Percentiles rank a stretch among this genome's conserved stretches.
Conservation (phyloP, 2,888 invertebrate genomes). For the Drosophila rubida region DNA sequence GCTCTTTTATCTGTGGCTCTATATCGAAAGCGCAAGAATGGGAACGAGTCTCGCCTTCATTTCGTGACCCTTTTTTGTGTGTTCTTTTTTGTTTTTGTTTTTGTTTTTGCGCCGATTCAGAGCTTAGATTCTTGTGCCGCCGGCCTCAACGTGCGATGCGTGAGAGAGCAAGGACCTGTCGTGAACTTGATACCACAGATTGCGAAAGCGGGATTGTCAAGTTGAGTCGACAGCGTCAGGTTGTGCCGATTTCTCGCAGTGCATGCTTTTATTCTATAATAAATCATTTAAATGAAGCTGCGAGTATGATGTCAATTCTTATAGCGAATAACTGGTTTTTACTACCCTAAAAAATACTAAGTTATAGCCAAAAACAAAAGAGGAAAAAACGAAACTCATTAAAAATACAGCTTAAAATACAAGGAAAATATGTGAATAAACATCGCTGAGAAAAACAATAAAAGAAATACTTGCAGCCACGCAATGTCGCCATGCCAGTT, state of each 20-base stretch:
- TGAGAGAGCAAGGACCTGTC: conserved; percentile 73
- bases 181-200: conserved; percentile 64
- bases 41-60: conserved; percentile 52
- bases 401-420: conserved; percentile 6
- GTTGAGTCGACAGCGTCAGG: neutral
- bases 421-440: conserved; percentile 14
- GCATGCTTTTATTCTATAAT: conserved; percentile 16
- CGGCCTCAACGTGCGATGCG: conserved; percentile 35
- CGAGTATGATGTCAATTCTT: conserved; percentile 46
- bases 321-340: conserved; percentile 38
- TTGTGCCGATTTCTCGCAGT: conserved; percentile 18
- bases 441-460: conserved; percentile 2
- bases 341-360: conserved; percentile 7
- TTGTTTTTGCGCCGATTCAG: conserved; percentile 33
- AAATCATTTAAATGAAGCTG: conserved; percentile 35
- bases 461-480: neutral
- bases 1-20: conserved; percentile 67
- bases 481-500: conserved; percentile 8
- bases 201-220: conserved; percentile 34
- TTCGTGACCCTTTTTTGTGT: conserved; percentile 52
- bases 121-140: conserved; percentile 43
- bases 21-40: conserved; percentile 54
- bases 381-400: conserved; percentile 20
- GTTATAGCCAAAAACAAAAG: neutral
- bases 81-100: neutral